phyloP scores from a whole-genome alignment of 2,888 invertebrate genomes.

The Sinopyrophorus schimmeli region DNA sequence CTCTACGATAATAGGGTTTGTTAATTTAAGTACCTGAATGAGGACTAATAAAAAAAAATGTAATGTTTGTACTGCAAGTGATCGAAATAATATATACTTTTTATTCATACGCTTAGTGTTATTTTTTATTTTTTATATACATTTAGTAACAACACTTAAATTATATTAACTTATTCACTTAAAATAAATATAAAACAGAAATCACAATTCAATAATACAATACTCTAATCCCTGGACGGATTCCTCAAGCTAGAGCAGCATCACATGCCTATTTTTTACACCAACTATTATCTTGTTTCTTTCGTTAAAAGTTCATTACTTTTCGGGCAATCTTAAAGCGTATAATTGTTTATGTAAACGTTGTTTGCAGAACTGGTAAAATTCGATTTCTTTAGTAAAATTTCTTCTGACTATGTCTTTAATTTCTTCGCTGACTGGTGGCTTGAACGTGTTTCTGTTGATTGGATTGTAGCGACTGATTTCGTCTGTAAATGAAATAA shows the following conservation, averaged over 20 bases:
- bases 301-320: constrained; percentile 4
- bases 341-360: constrained; percentile 78
- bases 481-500: constrained; percentile 63
- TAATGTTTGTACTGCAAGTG: constrained; percentile 25
- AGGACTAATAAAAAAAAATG: constrained; percentile 8
- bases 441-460: constrained; percentile 85
- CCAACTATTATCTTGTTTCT: not conserved
- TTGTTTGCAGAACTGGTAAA: constrained; percentile 88
- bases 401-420: constrained; percentile 84
- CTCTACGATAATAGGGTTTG: constrained; percentile 24
- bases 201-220: constrained; percentile 22
- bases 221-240: constrained; percentile 10
- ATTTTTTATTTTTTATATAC: constrained; percentile 6
- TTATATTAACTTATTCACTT: constrained; percentile 1
- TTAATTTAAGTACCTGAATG: constrained; percentile 28
- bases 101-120: constrained; percentile 13
- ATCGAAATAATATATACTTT: constrained; percentile 24
- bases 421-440: constrained; percentile 81
- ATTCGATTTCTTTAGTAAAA: constrained; percentile 88
- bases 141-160: constrained; percentile 6
- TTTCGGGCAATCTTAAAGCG: constrained; percentile 63
- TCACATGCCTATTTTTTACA: not conserved
- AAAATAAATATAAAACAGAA: constrained; percentile 25
- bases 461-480: constrained; percentile 76
- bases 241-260: constrained; percentile 10